phyloP scores from a whole-genome alignment of 2,113 vertebrate species.

The Notarius lentiginosus region DNA sequence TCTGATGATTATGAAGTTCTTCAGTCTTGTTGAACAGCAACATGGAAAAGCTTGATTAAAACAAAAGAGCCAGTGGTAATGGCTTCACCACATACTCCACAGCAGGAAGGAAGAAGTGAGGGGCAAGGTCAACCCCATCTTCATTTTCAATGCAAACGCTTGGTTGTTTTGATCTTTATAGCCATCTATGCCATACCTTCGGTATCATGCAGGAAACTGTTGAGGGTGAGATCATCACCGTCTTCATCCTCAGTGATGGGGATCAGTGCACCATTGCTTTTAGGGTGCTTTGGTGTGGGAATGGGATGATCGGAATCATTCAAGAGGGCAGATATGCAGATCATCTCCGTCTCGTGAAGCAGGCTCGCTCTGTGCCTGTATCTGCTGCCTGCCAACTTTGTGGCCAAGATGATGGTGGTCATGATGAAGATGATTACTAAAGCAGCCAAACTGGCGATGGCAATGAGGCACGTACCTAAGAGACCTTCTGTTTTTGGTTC shows the following conservation, averaged over 20 bases:
- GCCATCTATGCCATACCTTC: conserved; percentile 33
- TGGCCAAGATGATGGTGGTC: conserved; percentile 57
- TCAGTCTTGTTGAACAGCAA: neutral
- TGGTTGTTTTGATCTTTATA: neutral
- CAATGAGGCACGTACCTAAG: conserved; percentile 73
- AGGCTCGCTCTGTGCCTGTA: conserved; percentile 51
- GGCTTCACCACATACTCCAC: neutral
- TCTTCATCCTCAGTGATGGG: conserved; percentile 55
- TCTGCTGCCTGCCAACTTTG: conserved; percentile 67
- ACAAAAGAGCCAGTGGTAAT: neutral
- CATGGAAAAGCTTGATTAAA: neutral
- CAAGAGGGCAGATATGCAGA: conserved; percentile 79
- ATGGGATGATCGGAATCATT: conserved; percentile 60
- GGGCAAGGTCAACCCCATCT: neutral
- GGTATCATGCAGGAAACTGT: conserved; percentile 77
- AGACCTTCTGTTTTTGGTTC: conserved; percentile 3
- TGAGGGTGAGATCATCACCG: conserved; percentile 76
- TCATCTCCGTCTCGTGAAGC: conserved; percentile 72
- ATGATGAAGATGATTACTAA: conserved; percentile 75
- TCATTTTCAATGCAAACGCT: neutral
- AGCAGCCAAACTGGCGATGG: conserved; percentile 73
- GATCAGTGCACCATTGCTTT: conserved; percentile 45
- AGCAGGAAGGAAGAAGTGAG: neutral
- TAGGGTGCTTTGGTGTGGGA: conserved; percentile 48
- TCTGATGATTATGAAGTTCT: neutral